These are phyloP conservation scores for Pelmatolapia mariae DNA, from an alignment of 2,113 vertebrate species.

Conservation along the genomic window DNA sequence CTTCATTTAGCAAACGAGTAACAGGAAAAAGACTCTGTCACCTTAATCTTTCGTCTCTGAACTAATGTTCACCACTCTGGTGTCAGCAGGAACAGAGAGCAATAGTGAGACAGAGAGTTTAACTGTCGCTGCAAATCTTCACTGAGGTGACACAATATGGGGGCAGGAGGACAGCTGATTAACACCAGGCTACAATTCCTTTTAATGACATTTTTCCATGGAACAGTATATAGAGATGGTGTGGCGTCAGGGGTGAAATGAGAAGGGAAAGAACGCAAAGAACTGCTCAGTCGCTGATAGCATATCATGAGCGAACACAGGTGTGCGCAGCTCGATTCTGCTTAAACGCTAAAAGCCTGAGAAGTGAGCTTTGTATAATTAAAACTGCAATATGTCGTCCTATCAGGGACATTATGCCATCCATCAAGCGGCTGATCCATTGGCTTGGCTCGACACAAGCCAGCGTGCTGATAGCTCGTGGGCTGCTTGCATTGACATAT, in stretches of 20 bases:
- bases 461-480: background rate
- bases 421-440: slow-evolving; percentile 47
- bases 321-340: background rate
- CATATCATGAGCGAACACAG: background rate
- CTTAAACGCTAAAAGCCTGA: slow-evolving; percentile 4
- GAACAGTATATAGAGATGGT: background rate
- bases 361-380: slow-evolving; percentile 23
- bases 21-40: slow-evolving; percentile 40
- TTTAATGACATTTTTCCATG: slow-evolving; percentile 43
- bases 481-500: slow-evolving; percentile 16
- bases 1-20: slow-evolving; percentile 19
- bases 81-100: slow-evolving; percentile 2
- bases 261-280: background rate
- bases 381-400: slow-evolving; percentile 46
- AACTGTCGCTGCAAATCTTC: slow-evolving; percentile 35
- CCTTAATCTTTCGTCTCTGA: slow-evolving; percentile 14
- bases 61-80: background rate
- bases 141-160: slow-evolving; percentile 21
- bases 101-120: background rate
- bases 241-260: background rate
- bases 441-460: background rate
- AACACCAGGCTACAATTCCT: slow-evolving; percentile 36
- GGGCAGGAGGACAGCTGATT: slow-evolving; percentile 51
- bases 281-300: background rate
- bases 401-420: slow-evolving; percentile 39